Conservation (phyloP, 2,113 vertebrate species). For the cattle (Bos taurus) region DNA sequence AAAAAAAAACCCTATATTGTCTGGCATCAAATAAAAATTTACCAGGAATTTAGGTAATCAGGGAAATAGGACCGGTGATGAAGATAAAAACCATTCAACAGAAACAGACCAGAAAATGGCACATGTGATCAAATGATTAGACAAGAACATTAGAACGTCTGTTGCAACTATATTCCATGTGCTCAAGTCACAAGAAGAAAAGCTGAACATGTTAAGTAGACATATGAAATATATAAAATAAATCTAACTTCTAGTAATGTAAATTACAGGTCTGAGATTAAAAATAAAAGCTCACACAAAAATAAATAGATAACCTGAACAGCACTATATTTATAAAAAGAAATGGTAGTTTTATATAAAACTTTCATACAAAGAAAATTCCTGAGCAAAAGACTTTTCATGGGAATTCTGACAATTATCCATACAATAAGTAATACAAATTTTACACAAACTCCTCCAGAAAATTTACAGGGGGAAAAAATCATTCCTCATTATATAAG, state of each 20-base stretch:
- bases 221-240: not conserved
- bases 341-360: not conserved
- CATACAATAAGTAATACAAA: not conserved
- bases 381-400: not conserved
- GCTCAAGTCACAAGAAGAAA: not conserved
- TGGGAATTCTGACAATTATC: not conserved
- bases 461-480: not conserved
- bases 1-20: not conserved
- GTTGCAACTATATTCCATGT: not conserved
- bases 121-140: not conserved
- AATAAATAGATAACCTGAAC: not conserved
- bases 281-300: not conserved
- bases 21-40: not conserved
- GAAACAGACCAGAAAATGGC: not conserved
- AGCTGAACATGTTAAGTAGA: not conserved
- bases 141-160: not conserved
- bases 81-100: not conserved
- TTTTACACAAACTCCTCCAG: not conserved
- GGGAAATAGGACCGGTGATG: not conserved
- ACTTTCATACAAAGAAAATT: not conserved
- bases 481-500: not conserved
- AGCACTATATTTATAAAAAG: not conserved
- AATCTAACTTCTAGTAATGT: not conserved
- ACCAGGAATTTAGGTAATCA: not conserved
- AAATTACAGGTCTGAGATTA: not conserved